Conservation (phyloP, 1,140 invertebrate genomes). For the Lepidurus arcticus region DNA sequence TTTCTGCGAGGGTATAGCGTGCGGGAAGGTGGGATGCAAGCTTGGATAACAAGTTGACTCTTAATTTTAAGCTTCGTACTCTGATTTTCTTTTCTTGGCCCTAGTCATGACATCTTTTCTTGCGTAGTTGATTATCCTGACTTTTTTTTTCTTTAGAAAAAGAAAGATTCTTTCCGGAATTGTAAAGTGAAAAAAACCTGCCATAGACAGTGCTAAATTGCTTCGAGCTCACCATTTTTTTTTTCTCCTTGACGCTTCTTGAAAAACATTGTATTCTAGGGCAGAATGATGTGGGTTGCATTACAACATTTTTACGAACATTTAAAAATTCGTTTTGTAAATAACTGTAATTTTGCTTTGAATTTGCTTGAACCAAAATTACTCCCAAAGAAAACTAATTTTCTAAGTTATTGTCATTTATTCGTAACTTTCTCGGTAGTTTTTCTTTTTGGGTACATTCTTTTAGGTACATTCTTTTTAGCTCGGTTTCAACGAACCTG, state of each 20-base stretch:
- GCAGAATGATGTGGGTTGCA: neutral
- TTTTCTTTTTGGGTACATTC: too few species aligned
- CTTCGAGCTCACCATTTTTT: neutral
- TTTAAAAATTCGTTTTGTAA: too few species aligned
- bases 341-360: too few species aligned
- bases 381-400: too few species aligned
- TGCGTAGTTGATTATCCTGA: neutral
- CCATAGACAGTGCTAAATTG: slow-evolving; percentile 21
- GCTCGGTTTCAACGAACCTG: too few species aligned
- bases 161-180: neutral
- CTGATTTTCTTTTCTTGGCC: slow-evolving; percentile 7
- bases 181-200: slow-evolving; percentile 1
- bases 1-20: slow-evolving; percentile 6
- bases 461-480: too few species aligned
- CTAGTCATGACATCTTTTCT: slow-evolving; percentile 13
- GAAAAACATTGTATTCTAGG: slow-evolving; percentile 11
- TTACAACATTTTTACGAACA: slow-evolving; percentile 11
- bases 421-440: too few species aligned
- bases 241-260: neutral
- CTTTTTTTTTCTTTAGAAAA: slow-evolving; percentile 5
- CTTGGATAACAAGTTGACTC: slow-evolving; percentile 5
- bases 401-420: too few species aligned
- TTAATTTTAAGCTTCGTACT: slow-evolving; percentile 19
- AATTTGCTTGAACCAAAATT: too few species aligned
- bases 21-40: slow-evolving; percentile 5